Conservation (phyloP, 37 sponge, comb jelly and placozoan genomes). For the Mnemiopsis leidyi region DNA sequence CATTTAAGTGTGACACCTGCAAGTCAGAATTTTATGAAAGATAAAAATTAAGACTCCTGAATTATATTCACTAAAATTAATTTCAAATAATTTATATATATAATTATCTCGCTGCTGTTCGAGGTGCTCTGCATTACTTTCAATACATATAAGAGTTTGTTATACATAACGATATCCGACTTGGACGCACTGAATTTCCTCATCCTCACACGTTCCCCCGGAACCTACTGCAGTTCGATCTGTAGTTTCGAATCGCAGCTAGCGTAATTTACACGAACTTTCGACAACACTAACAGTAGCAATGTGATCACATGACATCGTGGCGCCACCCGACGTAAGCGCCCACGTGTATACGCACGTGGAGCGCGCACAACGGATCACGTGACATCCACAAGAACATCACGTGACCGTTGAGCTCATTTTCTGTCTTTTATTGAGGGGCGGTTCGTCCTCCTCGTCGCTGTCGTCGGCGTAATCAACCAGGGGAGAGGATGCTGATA, state of each 20-base stretch:
- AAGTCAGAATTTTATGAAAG: neutral
- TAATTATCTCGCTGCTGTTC: neutral
- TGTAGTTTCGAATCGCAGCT: neutral
- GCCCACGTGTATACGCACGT: slow-evolving; percentile 6
- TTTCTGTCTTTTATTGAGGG: slow-evolving; percentile 48
- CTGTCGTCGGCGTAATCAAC: slow-evolving; percentile 62
- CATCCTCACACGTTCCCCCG: too few relatives aligned
- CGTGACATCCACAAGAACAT: neutral
- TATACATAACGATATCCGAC: neutral
- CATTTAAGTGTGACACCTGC: neutral
- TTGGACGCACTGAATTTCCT: neutral
- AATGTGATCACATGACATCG: too few relatives aligned
- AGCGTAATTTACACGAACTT: neutral
- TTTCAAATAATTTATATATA: neutral
- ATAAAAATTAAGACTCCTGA: neutral
- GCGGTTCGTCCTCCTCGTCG: slow-evolving; percentile 52
- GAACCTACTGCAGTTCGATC: neutral
- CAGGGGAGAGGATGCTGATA: slow-evolving; percentile 8
- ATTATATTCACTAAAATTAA: neutral
- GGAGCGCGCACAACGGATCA: neutral
- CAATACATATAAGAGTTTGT: neutral
- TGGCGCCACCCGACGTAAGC: neutral
- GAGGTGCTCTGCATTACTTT: neutral
- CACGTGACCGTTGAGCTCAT: slow-evolving; percentile 50
- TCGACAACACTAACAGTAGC: neutral